Percentiles rank a stretch among this genome's conserved stretches.
Evolutionary conservation across 1,140 invertebrate species (phyloP).

Genomic region (Triops longicaudatus): DNA sequence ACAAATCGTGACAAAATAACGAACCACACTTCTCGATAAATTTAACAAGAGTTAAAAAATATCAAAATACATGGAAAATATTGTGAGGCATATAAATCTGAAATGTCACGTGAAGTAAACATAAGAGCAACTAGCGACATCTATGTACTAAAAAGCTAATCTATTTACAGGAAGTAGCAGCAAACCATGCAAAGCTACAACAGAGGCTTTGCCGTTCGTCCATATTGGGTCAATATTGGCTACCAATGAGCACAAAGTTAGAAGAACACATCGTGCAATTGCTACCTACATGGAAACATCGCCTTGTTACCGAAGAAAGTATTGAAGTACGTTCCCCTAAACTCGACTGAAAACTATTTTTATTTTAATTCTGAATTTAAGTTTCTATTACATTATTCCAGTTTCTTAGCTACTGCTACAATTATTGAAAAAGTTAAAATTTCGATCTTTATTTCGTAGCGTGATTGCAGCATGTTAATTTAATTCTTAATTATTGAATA

Average conservation of each 20-base stretch:
- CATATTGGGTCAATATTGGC: neutral
- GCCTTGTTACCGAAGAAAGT: conserved; percentile 15
- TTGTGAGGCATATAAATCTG: too few relatives aligned
- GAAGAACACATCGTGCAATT: neutral
- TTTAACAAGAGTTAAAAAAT: too few relatives aligned
- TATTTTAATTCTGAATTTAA: neutral
- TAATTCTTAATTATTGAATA: too few relatives aligned
- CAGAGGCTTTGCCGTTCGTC: neutral
- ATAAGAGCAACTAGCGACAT: neutral
- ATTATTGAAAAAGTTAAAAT: neutral
- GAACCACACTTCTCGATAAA: too few relatives aligned
- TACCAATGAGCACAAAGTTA: neutral
- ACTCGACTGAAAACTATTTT: neutral
- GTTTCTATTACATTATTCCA: neutral
- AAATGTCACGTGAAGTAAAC: too few relatives aligned
- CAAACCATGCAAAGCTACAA: neutral
- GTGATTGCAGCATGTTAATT: too few relatives aligned
- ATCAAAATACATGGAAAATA: too few relatives aligned
- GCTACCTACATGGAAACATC: conserved; percentile 20
- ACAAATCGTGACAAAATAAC: too few relatives aligned
- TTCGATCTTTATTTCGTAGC: too few relatives aligned
- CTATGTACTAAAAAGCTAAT: neutral
- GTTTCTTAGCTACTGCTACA: too few relatives aligned
- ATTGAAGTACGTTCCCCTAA: conserved; percentile 4
- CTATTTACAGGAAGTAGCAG: neutral